phyloP scores from a whole-genome alignment of 2,113 vertebrate genomes.

The Vicugna pacos region DNA sequence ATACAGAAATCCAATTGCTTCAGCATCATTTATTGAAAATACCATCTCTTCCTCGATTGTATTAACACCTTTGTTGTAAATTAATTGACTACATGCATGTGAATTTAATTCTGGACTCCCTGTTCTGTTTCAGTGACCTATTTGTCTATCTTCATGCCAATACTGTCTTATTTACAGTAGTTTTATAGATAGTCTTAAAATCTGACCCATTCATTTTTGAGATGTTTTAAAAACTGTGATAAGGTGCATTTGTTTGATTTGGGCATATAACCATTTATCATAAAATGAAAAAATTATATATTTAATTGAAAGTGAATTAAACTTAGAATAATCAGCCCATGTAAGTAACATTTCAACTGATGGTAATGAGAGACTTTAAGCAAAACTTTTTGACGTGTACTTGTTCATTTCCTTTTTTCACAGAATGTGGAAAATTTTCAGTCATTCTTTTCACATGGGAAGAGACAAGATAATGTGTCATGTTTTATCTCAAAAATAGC shows the following conservation, averaged over 20 bases:
- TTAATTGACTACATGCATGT: background rate
- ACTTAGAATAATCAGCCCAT: background rate
- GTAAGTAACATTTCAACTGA: background rate
- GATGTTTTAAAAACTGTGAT: background rate
- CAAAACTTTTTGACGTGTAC: conserved; percentile 15
- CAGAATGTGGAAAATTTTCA: conserved; percentile 27
- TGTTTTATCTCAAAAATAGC: conserved; percentile 65
- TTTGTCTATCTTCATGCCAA: background rate
- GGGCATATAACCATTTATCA: background rate
- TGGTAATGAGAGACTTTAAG: background rate
- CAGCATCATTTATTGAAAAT: background rate
- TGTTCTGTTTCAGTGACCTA: background rate
- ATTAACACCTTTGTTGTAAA: background rate
- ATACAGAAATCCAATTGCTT: background rate
- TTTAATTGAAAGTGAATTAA: background rate
- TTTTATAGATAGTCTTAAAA: background rate
- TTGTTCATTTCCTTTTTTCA: conserved; percentile 44
- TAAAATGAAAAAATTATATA: background rate
- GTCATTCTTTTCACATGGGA: conserved; percentile 44
- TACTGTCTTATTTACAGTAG: background rate
- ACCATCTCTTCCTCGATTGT: background rate
- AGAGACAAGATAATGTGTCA: conserved; percentile 65
- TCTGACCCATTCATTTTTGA: background rate
- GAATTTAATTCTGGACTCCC: background rate
- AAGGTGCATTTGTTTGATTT: background rate